These are phyloP conservation scores for Amphiura filiformis DNA, from an alignment of 35 echinoderm and acorn worm genomes.

Conservation along the genomic window DNA sequence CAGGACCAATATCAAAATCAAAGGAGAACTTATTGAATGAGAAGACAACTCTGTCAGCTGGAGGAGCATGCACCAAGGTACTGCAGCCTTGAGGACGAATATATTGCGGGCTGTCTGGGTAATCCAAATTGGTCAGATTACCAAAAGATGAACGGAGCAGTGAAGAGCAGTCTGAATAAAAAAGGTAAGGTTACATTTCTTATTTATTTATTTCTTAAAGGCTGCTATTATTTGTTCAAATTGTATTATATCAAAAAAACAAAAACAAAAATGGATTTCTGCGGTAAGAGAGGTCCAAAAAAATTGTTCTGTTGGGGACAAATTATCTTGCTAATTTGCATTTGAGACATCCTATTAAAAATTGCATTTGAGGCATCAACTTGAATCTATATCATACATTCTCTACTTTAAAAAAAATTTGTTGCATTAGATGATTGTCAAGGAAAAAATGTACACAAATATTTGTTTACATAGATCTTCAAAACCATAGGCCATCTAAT, in stretches of 20 bases:
- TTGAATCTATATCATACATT: not conserved
- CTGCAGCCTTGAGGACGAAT: conserved; percentile 42
- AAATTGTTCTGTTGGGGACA: too few relatives aligned
- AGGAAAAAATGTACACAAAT: not conserved
- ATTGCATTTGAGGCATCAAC: too few relatives aligned
- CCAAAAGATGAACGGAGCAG: not conserved
- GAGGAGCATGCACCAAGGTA: conserved; percentile 38
- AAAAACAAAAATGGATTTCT: not conserved
- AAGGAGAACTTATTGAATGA: conserved; percentile 31
- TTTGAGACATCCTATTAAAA: too few relatives aligned
- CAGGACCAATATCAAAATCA: conserved; percentile 36
- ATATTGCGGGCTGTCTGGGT: conserved; percentile 6
- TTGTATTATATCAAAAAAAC: not conserved
- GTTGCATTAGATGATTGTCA: not conserved
- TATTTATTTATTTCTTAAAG: not conserved
- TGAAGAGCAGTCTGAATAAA: conserved; percentile 43
- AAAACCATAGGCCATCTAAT: not conserved
- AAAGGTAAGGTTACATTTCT: not conserved
- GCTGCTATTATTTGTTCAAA: not conserved
- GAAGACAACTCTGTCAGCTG: conserved; percentile 29
- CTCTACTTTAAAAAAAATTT: not conserved
- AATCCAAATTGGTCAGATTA: conserved; percentile 35
- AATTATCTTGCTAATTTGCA: too few relatives aligned
- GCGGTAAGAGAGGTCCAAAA: not conserved
- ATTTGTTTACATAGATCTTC: not conserved